Percentiles rank a stretch among this genome's conserved stretches.
Evolutionary conservation across 2,113 vertebrate genomes (phyloP).

Genomic region (Spea multiplicata): DNA sequence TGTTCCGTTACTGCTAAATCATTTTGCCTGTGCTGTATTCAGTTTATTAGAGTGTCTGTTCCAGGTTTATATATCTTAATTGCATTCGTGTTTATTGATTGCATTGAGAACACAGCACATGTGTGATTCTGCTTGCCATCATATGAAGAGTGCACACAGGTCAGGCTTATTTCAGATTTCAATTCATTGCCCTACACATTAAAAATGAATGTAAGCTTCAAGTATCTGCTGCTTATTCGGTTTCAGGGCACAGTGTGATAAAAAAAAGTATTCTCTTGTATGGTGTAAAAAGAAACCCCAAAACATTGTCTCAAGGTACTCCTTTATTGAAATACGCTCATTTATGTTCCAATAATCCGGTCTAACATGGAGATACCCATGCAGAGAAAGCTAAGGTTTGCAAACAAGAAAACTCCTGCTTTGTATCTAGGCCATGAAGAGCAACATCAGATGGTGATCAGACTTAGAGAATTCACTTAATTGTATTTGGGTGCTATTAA

Average conservation of each 20-base stretch:
- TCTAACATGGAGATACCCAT: no score
- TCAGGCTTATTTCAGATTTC: conserved; percentile 11
- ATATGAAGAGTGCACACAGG: conserved; percentile 52
- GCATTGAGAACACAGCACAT: conserved; percentile 61
- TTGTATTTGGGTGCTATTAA: no score
- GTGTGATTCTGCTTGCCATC: conserved; percentile 53
- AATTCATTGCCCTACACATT: not conserved
- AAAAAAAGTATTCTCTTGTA: not conserved
- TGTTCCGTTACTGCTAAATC: conserved; percentile 52
- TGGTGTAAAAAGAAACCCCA: not conserved
- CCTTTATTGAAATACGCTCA: not conserved
- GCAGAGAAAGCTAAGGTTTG: no score
- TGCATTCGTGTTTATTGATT: conserved; percentile 66
- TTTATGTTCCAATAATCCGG: no score
- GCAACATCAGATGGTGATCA: no score
- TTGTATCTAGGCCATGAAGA: no score
- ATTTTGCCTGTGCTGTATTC: conserved; percentile 49
- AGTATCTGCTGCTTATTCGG: not conserved
- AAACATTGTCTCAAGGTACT: not conserved
- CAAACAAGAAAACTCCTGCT: no score
- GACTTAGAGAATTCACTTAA: no score
- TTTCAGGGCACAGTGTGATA: not conserved
- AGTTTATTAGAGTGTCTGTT: conserved; percentile 57
- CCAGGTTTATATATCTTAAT: conserved; percentile 61
- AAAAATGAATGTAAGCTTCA: not conserved